Evolutionary conservation across 1,140 invertebrate species (phyloP).

Genomic region (Brachionus manjavacas): DNA sequence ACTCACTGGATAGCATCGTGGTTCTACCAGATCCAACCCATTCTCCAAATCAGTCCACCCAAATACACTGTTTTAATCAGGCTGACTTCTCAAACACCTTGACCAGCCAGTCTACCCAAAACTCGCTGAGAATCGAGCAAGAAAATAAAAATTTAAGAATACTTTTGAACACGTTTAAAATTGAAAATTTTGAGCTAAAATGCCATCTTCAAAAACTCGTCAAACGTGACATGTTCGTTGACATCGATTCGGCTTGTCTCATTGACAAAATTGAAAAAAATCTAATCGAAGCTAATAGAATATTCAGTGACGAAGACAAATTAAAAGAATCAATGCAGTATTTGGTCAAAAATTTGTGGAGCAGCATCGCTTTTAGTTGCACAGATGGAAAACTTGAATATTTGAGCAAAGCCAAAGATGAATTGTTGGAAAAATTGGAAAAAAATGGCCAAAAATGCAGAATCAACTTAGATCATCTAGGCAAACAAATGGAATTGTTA

Average conservation of each 20-base stretch:
- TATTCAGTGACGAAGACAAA: not conserved
- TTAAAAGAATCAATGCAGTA: not conserved
- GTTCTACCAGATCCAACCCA: not conserved
- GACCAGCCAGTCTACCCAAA: not conserved
- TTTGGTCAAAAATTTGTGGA: not conserved
- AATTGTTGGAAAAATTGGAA: not conserved
- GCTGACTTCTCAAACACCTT: not conserved
- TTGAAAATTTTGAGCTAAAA: not conserved
- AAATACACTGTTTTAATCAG: not conserved
- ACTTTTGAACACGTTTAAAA: not conserved
- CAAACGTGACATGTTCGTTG: not conserved
- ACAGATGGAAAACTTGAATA: not conserved
- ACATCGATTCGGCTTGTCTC: not conserved
- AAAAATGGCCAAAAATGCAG: not conserved
- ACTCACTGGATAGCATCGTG: not conserved
- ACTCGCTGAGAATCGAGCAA: not conserved
- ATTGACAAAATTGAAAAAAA: not conserved
- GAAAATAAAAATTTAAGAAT: not conserved
- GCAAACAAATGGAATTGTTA: not conserved
- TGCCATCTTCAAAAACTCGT: not conserved
- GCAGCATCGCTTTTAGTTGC: not conserved
- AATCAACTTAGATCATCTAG: not conserved
- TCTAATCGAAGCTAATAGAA: not conserved
- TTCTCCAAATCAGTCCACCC: not conserved
- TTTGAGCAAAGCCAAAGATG: not conserved